Base-by-base conservation (phyloP, 2,797 vertebrate species). In the Gallinago solitaria region DNA sequence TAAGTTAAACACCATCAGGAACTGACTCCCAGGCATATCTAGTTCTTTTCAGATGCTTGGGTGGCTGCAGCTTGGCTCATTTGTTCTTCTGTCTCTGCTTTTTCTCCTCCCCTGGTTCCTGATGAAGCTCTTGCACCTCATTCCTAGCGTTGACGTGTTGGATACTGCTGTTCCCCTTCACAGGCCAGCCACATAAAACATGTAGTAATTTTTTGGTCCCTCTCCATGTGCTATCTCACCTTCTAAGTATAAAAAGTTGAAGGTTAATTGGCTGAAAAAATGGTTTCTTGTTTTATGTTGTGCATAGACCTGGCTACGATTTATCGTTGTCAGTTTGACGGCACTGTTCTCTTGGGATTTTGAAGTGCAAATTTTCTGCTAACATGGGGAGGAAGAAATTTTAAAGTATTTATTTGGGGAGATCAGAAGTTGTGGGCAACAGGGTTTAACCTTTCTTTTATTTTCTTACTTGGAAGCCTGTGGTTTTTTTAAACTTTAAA, bases 1-100 rank as follows among this genome's bases (percentile, higher is more conserved):
- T 91, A 90, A 74, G 64, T 87, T 95, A 77, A 95, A 64, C 82
- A 73, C 5, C 39, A 43, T 30, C 39, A 47, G 90, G 88, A 93
- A 79, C 75, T 89, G 82, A 65, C 88, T 93, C 77, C 82, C 68
- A 51, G 60, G 83, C 73, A 9, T 61, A 37, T 56, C 60, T 28
- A 70, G 56, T 92, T 94, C 82, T 64, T 41, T 35, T 83, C 33
- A 39, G 81, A 83, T 83, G 65, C 63, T 30, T 11, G 50, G 39
- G 16, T 64, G 63, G 59, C 39, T 13, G 2, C 74, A 83, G 50
- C 88, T 92, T 74, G 90, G 39, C 84, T 27, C 16, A 12, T 47
- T n/a, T 50, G 39, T 50, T 25, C 82, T 60, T 33, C 76, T 27
- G 3, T 9, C 43, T 91, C 93, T 96, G 70, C 54, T 91, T 93